Percentiles rank a stretch among this genome's conserved stretches.
Evolutionary conservation across 2,888 invertebrate genomes (phyloP).

Genomic region (Hyposoter didymator): DNA sequence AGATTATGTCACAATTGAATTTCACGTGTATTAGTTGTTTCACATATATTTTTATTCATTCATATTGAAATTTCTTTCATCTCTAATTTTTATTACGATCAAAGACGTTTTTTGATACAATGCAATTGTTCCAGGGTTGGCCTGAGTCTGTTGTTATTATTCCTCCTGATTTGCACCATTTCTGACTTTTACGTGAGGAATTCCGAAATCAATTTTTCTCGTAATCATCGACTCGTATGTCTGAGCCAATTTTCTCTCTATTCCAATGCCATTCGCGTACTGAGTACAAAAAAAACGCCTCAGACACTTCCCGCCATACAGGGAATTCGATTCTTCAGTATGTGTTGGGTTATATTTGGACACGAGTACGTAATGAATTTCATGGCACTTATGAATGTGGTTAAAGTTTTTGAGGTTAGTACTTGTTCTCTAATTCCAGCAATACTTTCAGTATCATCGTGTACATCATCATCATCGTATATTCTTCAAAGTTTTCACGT

Average conservation of each 20-base stretch:
- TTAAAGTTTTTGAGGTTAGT: constrained; percentile 82
- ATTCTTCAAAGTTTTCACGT: neutral
- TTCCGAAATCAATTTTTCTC: neutral
- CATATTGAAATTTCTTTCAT: neutral
- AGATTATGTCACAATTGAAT: neutral
- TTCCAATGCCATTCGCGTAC: constrained; percentile 81
- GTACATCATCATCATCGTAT: neutral
- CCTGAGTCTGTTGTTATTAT: constrained; percentile 68
- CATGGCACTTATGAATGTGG: constrained; percentile 80
- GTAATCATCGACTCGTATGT: constrained; percentile 2
- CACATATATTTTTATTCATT: neutral
- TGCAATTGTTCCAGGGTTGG: constrained; percentile 69
- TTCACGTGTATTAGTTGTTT: neutral
- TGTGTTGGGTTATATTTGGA: constrained; percentile 84
- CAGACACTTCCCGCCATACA: constrained; percentile 83
- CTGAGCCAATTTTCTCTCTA: constrained; percentile 82
- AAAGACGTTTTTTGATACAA: neutral
- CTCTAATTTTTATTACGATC: neutral
- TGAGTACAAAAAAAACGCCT: constrained; percentile 74
- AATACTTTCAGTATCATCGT: neutral
- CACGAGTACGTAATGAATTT: constrained; percentile 83
- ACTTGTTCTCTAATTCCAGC: constrained; percentile 75
- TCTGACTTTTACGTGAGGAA: constrained; percentile 66
- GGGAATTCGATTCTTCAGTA: constrained; percentile 85
- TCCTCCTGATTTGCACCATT: constrained; percentile 72